Percentiles rank a stretch among this genome's conserved stretches.
These are phyloP conservation scores for Condylostylus longicornis DNA, from an alignment of 1,140 invertebrate genomes.

Conservation along the genomic window DNA sequence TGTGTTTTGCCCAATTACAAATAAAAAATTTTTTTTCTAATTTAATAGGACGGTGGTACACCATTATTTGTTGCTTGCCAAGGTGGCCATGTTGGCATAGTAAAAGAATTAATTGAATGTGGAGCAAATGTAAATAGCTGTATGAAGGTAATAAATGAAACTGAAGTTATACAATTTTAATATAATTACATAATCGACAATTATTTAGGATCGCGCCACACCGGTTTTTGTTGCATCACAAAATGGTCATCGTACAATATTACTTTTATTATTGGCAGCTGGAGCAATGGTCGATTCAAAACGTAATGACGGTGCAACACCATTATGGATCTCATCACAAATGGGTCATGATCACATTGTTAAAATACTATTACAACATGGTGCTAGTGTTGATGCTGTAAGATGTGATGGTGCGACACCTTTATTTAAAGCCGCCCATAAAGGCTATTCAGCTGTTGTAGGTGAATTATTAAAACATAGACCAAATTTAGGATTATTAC, in stretches of 20 bases:
- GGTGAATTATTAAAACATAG: constrained; percentile 67
- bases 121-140: constrained; percentile 69
- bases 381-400: constrained; percentile 63
- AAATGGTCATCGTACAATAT: constrained; percentile 69
- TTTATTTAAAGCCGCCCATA: constrained; percentile 84
- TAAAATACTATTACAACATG: constrained; percentile 53
- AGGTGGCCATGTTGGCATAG: constrained; percentile 75
- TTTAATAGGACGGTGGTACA: constrained; percentile 72
- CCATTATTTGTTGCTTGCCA: constrained; percentile 83
- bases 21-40: background rate
- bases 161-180: constrained; percentile 1
- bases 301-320: constrained; percentile 67
- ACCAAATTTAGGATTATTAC: constrained; percentile 61
- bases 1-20: background rate
- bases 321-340: constrained; percentile 86
- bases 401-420: constrained; percentile 81
- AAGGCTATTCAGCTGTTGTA: constrained; percentile 77
- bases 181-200: background rate
- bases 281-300: constrained; percentile 54
- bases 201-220: constrained; percentile 64
- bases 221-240: constrained; percentile 80
- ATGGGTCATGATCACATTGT: constrained; percentile 80
- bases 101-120: constrained; percentile 58
- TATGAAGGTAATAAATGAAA: constrained; percentile 55
- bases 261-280: constrained; percentile 48